Evolutionary conservation across 2,113 vertebrate species (phyloP).

Genomic region (Penelope pileata): DNA sequence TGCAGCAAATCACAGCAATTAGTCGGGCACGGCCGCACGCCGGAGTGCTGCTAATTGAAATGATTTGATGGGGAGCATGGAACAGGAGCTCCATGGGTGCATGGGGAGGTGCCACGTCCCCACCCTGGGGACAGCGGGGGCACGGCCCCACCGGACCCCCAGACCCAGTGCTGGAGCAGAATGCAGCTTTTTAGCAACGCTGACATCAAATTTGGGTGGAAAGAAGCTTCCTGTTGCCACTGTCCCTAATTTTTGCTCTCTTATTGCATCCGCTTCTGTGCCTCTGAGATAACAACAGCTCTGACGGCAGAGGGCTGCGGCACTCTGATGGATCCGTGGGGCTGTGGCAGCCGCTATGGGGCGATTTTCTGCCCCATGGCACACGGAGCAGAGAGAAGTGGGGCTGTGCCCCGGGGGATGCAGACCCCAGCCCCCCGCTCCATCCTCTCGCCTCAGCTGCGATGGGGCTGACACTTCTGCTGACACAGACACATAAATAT

Average conservation of each 20-base stretch:
- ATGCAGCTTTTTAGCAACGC: background rate
- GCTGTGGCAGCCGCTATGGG: background rate
- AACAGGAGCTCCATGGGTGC: fast-evolving
- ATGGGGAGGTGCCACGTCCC: background rate
- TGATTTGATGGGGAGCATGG: background rate
- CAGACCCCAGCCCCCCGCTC: fast-evolving
- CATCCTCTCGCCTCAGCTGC: background rate
- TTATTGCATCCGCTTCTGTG: no score
- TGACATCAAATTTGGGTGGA: background rate
- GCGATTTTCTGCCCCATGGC: background rate
- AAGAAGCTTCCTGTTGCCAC: background rate
- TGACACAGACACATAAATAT: background rate
- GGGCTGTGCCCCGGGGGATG: background rate
- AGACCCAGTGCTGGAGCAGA: background rate
- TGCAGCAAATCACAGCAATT: background rate
- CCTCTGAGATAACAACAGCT: no score
- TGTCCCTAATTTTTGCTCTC: no score
- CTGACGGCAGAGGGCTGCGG: no score
- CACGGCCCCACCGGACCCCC: background rate
- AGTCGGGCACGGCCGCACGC: fast-evolving
- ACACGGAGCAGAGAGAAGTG: background rate
- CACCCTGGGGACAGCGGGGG: background rate
- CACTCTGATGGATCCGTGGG: background rate
- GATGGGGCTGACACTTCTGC: background rate
- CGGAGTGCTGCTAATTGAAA: background rate